Evolutionary conservation across 2,113 vertebrate genomes (phyloP).

Genomic region (Gnathonemus echidnorhynchus): DNA sequence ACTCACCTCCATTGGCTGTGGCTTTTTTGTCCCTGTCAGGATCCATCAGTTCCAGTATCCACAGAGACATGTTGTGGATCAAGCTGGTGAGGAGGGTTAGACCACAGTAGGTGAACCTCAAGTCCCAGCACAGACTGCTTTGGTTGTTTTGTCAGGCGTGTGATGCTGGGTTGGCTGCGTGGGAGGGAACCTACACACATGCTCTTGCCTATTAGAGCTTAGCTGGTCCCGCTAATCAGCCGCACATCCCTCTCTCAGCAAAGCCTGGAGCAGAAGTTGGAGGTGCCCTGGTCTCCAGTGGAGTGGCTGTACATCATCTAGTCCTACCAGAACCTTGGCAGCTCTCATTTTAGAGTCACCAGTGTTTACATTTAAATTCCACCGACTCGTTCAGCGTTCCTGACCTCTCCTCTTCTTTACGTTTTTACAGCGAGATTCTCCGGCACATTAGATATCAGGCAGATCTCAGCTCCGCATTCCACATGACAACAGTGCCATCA

Average conservation of each 20-base stretch:
- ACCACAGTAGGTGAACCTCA: background rate
- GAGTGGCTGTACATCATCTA: background rate
- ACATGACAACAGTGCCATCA: background rate
- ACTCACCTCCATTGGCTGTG: conserved; percentile 80
- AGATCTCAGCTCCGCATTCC: background rate
- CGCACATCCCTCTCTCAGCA: background rate
- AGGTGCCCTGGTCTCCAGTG: background rate
- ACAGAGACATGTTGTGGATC: conserved; percentile 77
- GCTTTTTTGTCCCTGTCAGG: conserved; percentile 79
- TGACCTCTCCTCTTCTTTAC: background rate
- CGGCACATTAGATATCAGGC: background rate
- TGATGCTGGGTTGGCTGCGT: background rate
- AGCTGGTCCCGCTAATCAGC: background rate
- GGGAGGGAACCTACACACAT: background rate
- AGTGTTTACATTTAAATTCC: background rate
- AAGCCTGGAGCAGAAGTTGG: background rate
- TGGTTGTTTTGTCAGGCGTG: background rate
- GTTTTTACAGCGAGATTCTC: background rate
- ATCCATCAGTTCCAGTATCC: conserved; percentile 82
- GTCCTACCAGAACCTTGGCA: background rate
- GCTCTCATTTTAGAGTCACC: background rate
- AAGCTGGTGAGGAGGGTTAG: conserved; percentile 54
- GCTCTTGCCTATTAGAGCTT: background rate
- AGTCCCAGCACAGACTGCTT: background rate
- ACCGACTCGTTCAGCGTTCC: background rate